Evolutionary conservation across 1,140 invertebrate species (phyloP), one percentile per base, ranked within the genome.

Genomic region (Bicyclus anynana): DNA sequence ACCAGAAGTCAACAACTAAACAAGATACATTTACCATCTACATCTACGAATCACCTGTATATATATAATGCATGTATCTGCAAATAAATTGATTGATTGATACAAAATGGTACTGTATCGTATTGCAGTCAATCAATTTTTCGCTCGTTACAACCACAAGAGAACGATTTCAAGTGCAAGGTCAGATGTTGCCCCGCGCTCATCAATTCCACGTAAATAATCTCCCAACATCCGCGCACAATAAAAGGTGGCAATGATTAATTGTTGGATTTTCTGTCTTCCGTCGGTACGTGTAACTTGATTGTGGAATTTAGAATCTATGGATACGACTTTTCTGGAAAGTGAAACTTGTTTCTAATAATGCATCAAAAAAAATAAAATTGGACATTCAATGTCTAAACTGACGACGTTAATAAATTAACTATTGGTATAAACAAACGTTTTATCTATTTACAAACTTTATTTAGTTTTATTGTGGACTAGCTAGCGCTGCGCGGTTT

Each of bases 201-300:
- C 77, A 80, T 84, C 74, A 79, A 82, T 82, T 74, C 60, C 67
- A 80, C 77, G 76, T 76, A 84, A 84, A 84, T 80, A 80, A 74
- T 80, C 70, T 76, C 51, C 68, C 62, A 64, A 69, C 67, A 77
- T 75, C 77, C 69, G 58, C 62, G 42, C 62, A 79, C 74, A 74
- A 77, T 79, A 77, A 80, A 72, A 69, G 65, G 72, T 69, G 59
- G 66, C 64, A 75, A 35, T 82, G 79, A 82, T 82, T 53, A 74
- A 82, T 84, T 74, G 69, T 74, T 59, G 59, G 29, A 33, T 47
- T 59, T 33, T 47, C 26, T 48, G 18, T 49, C 44, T 37, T 20
- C 16, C 40, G 18, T 52, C 27, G 14, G 37, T 40, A 40, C 7
- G 12, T 17, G 37, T 40, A 23, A 20, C 12, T 40, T 44, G 42